Conservation (phyloP, 2,113 vertebrate species). For the Podocnemis expansa region DNA sequence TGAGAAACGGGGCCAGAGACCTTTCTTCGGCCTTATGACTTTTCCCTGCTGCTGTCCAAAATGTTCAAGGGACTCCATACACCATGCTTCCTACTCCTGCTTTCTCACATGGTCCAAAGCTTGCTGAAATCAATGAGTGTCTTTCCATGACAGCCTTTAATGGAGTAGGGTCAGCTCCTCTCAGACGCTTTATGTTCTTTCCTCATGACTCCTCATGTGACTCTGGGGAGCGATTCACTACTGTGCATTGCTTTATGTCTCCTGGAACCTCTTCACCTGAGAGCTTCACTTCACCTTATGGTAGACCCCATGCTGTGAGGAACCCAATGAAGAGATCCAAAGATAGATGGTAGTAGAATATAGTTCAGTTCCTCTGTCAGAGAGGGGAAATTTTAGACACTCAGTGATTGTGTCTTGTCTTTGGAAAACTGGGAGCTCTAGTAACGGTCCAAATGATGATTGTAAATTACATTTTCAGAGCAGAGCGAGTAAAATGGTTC, state of each 20-base stretch:
- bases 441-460: not conserved
- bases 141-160: not conserved
- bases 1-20: not conserved
- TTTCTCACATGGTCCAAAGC: not conserved
- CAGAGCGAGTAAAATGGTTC: not conserved
- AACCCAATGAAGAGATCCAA: not conserved
- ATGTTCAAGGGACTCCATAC: not conserved
- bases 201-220: not conserved
- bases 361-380: not conserved
- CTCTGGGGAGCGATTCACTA: not conserved
- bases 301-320: not conserved
- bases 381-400: not conserved
- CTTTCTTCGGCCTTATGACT: not conserved
- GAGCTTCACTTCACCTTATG: not conserved
- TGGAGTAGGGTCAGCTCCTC: not conserved
- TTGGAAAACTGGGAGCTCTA: not conserved
- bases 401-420: not conserved
- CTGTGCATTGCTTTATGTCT: not conserved
- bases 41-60: not conserved
- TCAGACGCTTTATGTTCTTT: not conserved
- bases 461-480: not conserved
- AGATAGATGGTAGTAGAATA: not conserved
- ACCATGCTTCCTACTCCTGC: not conserved
- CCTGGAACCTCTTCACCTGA: not conserved
- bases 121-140: not conserved